A percentile compares a stretch with the other conserved stretches of the same genome.
phyloP scores from a whole-genome alignment of 2,888 invertebrate genomes.

The Pseudococcus longispinus region DNA sequence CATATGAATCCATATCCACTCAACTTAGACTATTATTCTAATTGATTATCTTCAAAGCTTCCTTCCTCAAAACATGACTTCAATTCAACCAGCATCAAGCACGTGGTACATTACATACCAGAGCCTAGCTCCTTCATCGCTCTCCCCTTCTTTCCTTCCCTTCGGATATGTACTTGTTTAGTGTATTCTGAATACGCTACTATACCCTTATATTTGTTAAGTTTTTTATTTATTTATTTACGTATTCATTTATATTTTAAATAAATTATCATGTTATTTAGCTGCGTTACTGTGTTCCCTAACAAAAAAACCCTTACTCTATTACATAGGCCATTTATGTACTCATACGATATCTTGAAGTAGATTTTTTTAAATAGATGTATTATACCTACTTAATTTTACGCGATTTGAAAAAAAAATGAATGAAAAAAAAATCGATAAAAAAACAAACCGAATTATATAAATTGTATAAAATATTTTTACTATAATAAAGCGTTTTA shows the following conservation, averaged over 20 bases:
- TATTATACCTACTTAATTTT: neutral
- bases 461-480: conserved; percentile 26
- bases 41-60: neutral
- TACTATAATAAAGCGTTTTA: conserved; percentile 20
- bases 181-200: neutral
- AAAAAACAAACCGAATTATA: conserved; percentile 21
- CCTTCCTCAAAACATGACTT: neutral
- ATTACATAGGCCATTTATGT: neutral
- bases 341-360: neutral
- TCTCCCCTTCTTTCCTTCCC: neutral
- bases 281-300: neutral
- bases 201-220: neutral
- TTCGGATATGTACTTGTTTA: neutral
- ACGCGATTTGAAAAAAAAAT: neutral
- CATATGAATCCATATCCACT: neutral
- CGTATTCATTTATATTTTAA: neutral
- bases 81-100: neutral
- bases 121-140: neutral
- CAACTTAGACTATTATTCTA: neutral
- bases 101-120: neutral
- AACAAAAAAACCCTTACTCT: neutral
- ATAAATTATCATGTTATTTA: conserved; percentile 8
- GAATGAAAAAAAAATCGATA: neutral
- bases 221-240: neutral
- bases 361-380: conserved; percentile 10